Conservation (phyloP, 2,888 invertebrate species). For the Taphrorychus bicolor region DNA sequence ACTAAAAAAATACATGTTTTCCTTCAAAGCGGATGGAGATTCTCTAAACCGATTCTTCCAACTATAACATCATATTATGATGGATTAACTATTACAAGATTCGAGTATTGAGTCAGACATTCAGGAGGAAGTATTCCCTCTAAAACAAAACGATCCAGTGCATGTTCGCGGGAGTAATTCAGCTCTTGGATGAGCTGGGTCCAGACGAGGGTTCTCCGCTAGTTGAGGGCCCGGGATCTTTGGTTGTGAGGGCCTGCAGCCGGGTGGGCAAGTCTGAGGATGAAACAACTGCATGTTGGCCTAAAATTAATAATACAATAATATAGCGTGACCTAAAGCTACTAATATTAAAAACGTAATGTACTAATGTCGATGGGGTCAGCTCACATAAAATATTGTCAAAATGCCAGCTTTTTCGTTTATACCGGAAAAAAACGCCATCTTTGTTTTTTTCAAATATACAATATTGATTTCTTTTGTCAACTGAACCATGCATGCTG, state of each 20-base stretch:
- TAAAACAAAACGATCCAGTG: not conserved
- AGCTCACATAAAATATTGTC: no score
- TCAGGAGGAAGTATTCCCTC: not conserved
- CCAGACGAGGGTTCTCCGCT: slow-evolving; percentile 50
- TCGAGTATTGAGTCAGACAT: slow-evolving; percentile 15
- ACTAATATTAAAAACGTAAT: no score
- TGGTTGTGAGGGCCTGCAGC: slow-evolving; percentile 74
- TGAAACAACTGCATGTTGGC: slow-evolving; percentile 73
- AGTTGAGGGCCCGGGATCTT: slow-evolving; percentile 57
- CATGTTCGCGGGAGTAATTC: slow-evolving; percentile 9
- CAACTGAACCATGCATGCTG: no score
- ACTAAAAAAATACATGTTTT: not conserved
- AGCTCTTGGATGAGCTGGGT: slow-evolving; percentile 46
- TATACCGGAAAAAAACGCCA: no score
- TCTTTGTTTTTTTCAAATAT: no score
- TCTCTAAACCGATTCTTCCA: no score
- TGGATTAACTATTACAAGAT: not conserved
- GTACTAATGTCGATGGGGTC: no score
- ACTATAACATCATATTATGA: no score
- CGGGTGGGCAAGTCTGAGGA: slow-evolving; percentile 80
- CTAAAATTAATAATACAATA: slow-evolving; percentile 56
- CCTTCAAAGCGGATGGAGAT: not conserved
- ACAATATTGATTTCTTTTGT: no score
- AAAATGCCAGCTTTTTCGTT: no score
- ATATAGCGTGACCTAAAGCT: no score